Percentiles rank a stretch among this genome's conserved stretches.
These are phyloP conservation scores for Aelia acuminata DNA, from an alignment of 2,888 invertebrate genomes.

Conservation along the genomic window DNA sequence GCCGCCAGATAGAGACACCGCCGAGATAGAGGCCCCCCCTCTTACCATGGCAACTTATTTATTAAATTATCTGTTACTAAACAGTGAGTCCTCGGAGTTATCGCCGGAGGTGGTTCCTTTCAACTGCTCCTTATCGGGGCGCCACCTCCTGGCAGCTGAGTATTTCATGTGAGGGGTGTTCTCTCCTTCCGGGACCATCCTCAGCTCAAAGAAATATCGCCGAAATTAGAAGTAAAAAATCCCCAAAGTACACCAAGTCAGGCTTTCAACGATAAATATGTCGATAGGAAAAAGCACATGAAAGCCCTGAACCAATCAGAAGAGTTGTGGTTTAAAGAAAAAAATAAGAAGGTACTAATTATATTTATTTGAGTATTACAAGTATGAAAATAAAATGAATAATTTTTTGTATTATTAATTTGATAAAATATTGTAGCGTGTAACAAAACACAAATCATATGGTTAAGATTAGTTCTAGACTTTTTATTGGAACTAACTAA, in stretches of 20 bases:
- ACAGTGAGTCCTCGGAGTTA: constrained; percentile 20
- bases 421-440: too few species aligned
- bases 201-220: background rate
- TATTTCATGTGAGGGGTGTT: constrained; percentile 27
- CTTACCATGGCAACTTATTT: constrained; percentile 22
- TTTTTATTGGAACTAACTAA: too few species aligned
- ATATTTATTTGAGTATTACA: too few species aligned
- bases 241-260: background rate
- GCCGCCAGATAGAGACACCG: constrained; percentile 33
- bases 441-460: too few species aligned
- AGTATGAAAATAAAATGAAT: too few species aligned
- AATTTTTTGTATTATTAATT: too few species aligned
- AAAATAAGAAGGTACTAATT: too few species aligned
- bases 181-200: background rate
- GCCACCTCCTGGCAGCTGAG: background rate
- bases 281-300: too few species aligned
- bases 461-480: too few species aligned
- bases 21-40: constrained; percentile 19
- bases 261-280: background rate
- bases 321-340: too few species aligned
- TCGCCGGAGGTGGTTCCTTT: background rate
- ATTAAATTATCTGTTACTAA: constrained; percentile 49
- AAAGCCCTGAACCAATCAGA: too few species aligned
- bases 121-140: background rate
- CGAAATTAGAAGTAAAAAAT: constrained; percentile 23